Base-by-base conservation (phyloP, 2,797 vertebrate genomes). In the Diceros bicornis region DNA sequence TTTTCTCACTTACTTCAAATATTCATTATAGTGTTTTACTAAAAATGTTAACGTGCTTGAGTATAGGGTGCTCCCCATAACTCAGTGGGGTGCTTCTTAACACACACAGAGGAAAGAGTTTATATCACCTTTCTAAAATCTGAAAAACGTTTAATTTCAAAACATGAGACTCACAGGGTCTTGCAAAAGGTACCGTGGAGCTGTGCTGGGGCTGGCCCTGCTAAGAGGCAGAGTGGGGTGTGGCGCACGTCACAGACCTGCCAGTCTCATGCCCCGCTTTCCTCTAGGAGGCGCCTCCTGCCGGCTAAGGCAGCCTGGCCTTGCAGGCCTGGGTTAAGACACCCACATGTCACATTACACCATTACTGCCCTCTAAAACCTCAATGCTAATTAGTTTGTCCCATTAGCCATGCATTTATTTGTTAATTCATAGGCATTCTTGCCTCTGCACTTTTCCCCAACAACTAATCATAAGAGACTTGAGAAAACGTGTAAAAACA, bases 1-100 rank as follows among this genome's bases (percentile, higher is more conserved):
- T 91, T 84, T 89, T 79, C 57, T 94, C 71, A 66, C 62, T 90
- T 34, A 71, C 32, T 81, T 88, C 44, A 71, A 85, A 69, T 62
- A 89, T 50, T 88, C 21, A 61, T 57, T 52, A 68, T 44, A 17
- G 3, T 32, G 2, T 50, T 94, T 88, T 57, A 68, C 25, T 13
- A 55, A 82, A 88, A 93, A 61, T 37, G 47, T 50, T 78, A n/a
- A 13, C 21, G 5, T 29, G 77, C 34, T 62, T 50, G 71, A 64
- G n/a, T n/a, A 61, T 3, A 47, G 21, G 14, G 71, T 55, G 29
- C 61, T 78, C 64, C 62, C 77, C 44, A 18, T 72, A 72, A 95
- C 69, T 55, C 66, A 44, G 18, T 66, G 44, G 47, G 59, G 64
- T 59, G 27, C 12, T 59, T 64, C 25, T 37, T n/a, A 44, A 72